phyloP scores from a whole-genome alignment of 2,797 vertebrate genomes.

The Carduelis carduelis region DNA sequence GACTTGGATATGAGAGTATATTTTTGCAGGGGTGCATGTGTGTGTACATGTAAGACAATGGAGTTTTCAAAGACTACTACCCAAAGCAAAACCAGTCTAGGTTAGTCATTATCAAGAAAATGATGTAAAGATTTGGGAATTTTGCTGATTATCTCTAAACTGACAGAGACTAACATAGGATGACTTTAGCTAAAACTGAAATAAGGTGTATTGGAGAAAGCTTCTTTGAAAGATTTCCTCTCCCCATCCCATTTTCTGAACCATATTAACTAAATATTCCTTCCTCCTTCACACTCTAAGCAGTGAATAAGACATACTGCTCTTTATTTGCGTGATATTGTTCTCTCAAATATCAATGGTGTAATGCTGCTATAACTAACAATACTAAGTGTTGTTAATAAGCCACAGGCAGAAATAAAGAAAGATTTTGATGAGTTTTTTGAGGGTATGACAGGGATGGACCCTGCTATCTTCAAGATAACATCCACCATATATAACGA shows the following conservation, averaged over 20 bases:
- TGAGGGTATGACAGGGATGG: neutral
- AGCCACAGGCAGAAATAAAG: neutral
- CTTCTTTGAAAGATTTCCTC: neutral
- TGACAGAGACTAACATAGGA: neutral
- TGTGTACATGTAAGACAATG: neutral
- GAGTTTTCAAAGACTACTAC: neutral
- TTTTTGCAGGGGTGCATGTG: accelerated
- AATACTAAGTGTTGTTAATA: neutral
- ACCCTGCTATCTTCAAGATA: neutral
- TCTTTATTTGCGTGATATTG: neutral
- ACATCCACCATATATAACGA: neutral
- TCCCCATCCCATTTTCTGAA: neutral
- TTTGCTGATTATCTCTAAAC: neutral
- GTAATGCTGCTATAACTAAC: neutral
- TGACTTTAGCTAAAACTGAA: neutral
- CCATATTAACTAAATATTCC: neutral
- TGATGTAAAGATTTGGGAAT: neutral
- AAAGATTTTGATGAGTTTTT: neutral
- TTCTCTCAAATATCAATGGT: neutral
- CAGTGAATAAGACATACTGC: accelerated
- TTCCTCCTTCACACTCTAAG: neutral
- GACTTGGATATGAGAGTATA: accelerated
- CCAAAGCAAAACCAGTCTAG: neutral
- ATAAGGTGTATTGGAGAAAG: neutral
- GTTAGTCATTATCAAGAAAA: neutral